phyloP scores from a whole-genome alignment of 2,888 invertebrate species.

The Synanthedon andrenaeformis region DNA sequence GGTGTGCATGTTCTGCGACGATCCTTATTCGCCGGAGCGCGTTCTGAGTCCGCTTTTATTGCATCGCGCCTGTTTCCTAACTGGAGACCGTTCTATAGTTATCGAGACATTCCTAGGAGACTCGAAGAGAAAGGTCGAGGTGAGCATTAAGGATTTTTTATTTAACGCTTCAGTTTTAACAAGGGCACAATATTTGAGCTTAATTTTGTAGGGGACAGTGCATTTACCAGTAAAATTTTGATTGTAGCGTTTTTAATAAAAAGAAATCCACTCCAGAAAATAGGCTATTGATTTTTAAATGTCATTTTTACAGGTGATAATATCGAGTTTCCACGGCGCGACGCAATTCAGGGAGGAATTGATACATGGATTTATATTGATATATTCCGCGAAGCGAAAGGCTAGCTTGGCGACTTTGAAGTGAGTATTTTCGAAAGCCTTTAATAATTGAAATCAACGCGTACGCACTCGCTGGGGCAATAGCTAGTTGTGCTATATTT shows the following conservation, averaged over 20 bases:
- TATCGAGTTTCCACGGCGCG: slow-evolving; percentile 95
- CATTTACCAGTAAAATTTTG: too few relatives aligned
- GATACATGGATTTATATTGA: slow-evolving; percentile 94
- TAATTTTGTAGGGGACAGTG: too few relatives aligned
- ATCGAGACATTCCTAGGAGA: slow-evolving; percentile 93
- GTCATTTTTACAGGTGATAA: slow-evolving; percentile 71
- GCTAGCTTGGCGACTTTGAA: slow-evolving; percentile 93
- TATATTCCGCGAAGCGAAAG: slow-evolving; percentile 94
- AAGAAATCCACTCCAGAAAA: too few relatives aligned
- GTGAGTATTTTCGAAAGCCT: slow-evolving; percentile 56
- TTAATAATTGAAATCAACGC: too few relatives aligned
- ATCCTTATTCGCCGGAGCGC: slow-evolving; percentile 91
- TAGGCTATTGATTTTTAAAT: too few relatives aligned
- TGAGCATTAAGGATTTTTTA: slow-evolving; percentile 17
- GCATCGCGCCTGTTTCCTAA: slow-evolving; percentile 88
- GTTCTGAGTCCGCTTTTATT: slow-evolving; percentile 88
- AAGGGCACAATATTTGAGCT: too few relatives aligned
- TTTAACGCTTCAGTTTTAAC: not conserved
- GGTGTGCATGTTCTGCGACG: slow-evolving; percentile 97
- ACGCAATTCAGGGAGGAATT: slow-evolving; percentile 91
- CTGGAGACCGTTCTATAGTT: slow-evolving; percentile 88
- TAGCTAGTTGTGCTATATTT: too few relatives aligned
- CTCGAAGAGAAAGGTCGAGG: slow-evolving; percentile 88
- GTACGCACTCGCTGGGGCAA: too few relatives aligned
- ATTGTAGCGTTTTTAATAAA: too few relatives aligned